Evolutionary conservation across 2,113 vertebrate species (phyloP), one percentile per base, ranked within the genome.

Genomic region (Oplegnathus fasciatus): DNA sequence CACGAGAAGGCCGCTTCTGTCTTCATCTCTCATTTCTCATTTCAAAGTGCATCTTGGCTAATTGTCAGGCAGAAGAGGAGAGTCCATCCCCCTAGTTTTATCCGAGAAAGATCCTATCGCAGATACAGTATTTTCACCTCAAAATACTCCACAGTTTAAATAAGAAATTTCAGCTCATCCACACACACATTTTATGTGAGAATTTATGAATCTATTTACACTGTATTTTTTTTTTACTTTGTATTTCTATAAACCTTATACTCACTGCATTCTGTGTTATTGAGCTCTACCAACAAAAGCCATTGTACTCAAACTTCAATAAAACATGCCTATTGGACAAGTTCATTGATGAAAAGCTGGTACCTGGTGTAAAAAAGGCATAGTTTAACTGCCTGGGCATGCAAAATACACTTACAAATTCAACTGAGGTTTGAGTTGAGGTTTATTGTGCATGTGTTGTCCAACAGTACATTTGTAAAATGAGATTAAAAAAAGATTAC

Each of bases 271-370:
- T 4, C 34, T 32, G 22, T 37, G 24, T 73, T 50, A 48, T 22
- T 68, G n/a, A 44, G 22, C 26, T 61, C 3, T 26, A 67, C 61
- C 40, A 79, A 34, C 50, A 71, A 72, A 72, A 42, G 6, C 30
- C 4, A n/a, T 30, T 68, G 24, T 52, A 9, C 34, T 55, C 46
- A 28, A 58, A 66, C 26, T 65, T 64, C 26, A 64, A 71, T 70
- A 32, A 62, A 83, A 61, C 46, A 83, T 44, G 15, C 4, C 26
- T 34, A 7, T 42, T 48, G 42, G 54, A 70, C 20, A 46, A 26
- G 30, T 58, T 48, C n/a, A 66, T 18, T 67, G 32, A 73, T 60
- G 15, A 78, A 65, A 48, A 84, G 67, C 52, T 40, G 68, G 48
- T 18, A 48, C 5, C 50, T 72, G 48, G 24, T 50, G n/a, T 52